Base-by-base conservation (phyloP, 2,113 vertebrate genomes). In the Oncorhynchus masou region DNA sequence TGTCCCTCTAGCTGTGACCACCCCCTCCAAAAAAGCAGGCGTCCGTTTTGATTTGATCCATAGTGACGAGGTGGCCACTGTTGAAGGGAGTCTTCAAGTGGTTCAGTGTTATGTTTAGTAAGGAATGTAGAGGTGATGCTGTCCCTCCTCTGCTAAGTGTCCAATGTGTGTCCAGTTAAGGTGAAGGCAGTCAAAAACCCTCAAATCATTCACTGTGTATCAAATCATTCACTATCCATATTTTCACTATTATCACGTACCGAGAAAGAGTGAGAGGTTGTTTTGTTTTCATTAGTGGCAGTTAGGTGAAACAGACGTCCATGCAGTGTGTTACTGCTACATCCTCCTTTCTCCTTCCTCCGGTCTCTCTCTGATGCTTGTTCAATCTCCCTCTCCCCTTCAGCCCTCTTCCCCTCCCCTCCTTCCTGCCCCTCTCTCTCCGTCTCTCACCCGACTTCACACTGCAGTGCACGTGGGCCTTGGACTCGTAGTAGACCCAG, bases 401-500 rank as follows among this genome's bases (percentile, higher is more conserved):
- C 15, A 51, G 15, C 49, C 59, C 59, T 54, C 25, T n/a, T 31
- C 5, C 13, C 34, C 65, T 24, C 20, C 27, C 29, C 27, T 27
- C 19, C 54, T 16, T 7, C 60, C 45, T 66, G 20, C 15, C 68
- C 39, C 15, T 24, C 66, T 25, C n/a, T 24, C 49, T 25, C 27
- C 22, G n/a, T 29, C 34, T 64, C 79, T 89, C 83, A 92, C 91
- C 92, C 89, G 92, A 93, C 88, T 93, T 93, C 83, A 93, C 92
- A 74, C 92, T 93, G 86, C 92, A 93, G 87, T 93, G 92, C 64
- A 93, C 86, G 86, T 93, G 92, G 39, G 89, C 90, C 57, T 92
- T 92, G 86, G 91, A 92, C 84, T 93, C 91, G 2, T 92, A 93
- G 89, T 93, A 92, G 83, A 93, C 92, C 92, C 92, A 93, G 84